phyloP scores from a whole-genome alignment of 2,888 invertebrate genomes.

The Notodonta ziczac region DNA sequence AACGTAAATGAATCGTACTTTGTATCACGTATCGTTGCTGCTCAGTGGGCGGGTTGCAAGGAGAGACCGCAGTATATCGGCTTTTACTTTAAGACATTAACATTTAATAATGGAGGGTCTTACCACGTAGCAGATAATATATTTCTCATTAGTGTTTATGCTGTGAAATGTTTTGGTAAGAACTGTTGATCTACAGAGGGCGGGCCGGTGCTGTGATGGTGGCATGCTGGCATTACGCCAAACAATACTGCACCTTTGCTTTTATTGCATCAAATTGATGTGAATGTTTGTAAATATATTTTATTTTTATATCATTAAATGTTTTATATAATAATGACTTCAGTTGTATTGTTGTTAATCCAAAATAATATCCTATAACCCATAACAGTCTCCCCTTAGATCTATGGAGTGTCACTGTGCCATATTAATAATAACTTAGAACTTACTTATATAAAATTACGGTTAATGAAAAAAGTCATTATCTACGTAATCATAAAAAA shows the following conservation, averaged over 20 bases:
- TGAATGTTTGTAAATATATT: constrained; percentile 79
- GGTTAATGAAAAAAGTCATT: too few relatives aligned
- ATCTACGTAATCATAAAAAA: too few relatives aligned
- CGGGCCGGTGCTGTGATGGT: constrained; percentile 38
- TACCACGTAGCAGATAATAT: too few relatives aligned
- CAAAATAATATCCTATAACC: background rate
- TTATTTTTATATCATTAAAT: constrained; percentile 77
- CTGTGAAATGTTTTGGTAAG: constrained; percentile 16
- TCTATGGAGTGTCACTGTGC: too few relatives aligned
- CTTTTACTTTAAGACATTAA: background rate
- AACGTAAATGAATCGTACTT: too few relatives aligned
- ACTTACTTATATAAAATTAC: too few relatives aligned
- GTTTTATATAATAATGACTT: constrained; percentile 58
- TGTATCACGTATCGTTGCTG: too few relatives aligned
- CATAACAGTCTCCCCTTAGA: too few relatives aligned
- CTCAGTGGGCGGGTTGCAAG: too few relatives aligned
- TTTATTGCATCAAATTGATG: constrained; percentile 82
- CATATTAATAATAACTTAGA: too few relatives aligned
- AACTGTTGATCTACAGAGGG: constrained; percentile 22
- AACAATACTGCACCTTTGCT: constrained; percentile 61
- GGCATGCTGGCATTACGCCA: constrained; percentile 54
- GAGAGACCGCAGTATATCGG: background rate
- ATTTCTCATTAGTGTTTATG: constrained; percentile 11
- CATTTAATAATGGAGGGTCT: background rate
- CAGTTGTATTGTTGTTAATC: constrained; percentile 22